phyloP scores from a whole-genome alignment of 2,797 vertebrate species.

The Acanthurus tractus region DNA sequence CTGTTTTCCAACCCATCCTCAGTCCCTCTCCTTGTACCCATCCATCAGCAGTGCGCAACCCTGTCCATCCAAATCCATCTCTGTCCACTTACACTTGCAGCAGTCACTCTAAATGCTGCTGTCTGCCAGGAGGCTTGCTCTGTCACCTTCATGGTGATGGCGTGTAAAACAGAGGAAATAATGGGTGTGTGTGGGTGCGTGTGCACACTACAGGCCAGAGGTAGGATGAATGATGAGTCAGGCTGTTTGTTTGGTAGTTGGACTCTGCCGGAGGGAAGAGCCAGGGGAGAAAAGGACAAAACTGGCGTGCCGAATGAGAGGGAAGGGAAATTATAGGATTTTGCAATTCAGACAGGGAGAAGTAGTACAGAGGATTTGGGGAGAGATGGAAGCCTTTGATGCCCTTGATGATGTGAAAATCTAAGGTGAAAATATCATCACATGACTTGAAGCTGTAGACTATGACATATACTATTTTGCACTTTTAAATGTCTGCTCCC shows the following conservation, averaged over 20 bases:
- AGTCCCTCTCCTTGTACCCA: conserved; percentile 18
- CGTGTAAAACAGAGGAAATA: conserved; percentile 62
- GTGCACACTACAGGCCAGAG: conserved; percentile 33
- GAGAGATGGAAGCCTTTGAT: conserved; percentile 3
- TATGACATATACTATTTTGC: neutral
- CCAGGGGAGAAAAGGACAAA: conserved; percentile 38
- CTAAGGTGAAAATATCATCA: neutral
- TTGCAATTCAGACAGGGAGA: conserved; percentile 11
- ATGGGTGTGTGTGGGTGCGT: conserved; percentile 42
- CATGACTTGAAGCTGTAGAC: neutral
- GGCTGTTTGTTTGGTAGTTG: conserved; percentile 58
- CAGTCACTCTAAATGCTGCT: conserved; percentile 66
- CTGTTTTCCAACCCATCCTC: conserved; percentile 28
- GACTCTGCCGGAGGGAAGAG: conserved; percentile 39
- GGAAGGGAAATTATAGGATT: conserved; percentile 22
- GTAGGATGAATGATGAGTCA: conserved; percentile 72
- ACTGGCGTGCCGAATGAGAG: conserved; percentile 17
- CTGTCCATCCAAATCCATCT: conserved; percentile 62
- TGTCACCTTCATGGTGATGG: conserved; percentile 74
- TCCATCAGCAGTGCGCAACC: conserved; percentile 50
- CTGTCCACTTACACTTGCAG: conserved; percentile 58
- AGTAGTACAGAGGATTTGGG: neutral
- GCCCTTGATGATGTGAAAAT: conserved; percentile 6
- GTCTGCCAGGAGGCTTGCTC: conserved; percentile 66
- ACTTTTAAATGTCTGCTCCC: neutral